Evolutionary conservation across 2,888 invertebrate genomes (phyloP).

Genomic region (Asteroscopus sphinx): DNA sequence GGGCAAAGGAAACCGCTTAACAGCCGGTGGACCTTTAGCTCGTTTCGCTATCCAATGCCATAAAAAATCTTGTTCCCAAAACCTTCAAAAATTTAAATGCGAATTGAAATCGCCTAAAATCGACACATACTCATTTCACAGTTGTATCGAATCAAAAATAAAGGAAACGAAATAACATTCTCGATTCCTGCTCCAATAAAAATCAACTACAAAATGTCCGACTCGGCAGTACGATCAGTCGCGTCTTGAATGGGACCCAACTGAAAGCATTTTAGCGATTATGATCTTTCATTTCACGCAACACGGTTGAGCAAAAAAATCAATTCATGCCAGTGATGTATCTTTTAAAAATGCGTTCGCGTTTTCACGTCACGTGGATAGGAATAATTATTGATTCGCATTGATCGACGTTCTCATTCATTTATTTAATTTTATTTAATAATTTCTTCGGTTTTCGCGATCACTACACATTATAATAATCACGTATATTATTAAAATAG

Average conservation of each 20-base stretch:
- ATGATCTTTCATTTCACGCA: slow-evolving; percentile 12
- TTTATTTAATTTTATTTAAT: too few species aligned
- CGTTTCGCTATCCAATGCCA: too few species aligned
- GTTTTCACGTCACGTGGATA: too few species aligned
- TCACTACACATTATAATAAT: too few species aligned
- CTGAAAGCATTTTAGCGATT: slow-evolving; percentile 42
- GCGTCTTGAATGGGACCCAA: slow-evolving; percentile 49
- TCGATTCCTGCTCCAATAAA: slow-evolving; percentile 73
- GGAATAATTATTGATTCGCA: too few species aligned
- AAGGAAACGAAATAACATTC: slow-evolving; percentile 64
- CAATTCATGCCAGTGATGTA: neutral
- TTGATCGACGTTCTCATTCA: too few species aligned
- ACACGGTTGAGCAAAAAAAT: neutral
- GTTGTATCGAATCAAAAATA: slow-evolving; percentile 54
- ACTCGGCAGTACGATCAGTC: slow-evolving; percentile 70
- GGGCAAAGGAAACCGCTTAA: too few species aligned
- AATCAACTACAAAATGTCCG: slow-evolving; percentile 74
- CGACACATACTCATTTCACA: slow-evolving; percentile 34
- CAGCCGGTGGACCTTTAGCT: too few species aligned
- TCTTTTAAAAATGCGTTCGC: too few species aligned
- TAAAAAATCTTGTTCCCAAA: neutral
- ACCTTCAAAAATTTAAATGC: slow-evolving; percentile 28
- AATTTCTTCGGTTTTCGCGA: too few species aligned
- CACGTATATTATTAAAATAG: too few species aligned
- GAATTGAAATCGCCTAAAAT: slow-evolving; percentile 20